These are phyloP conservation scores for Eupithecia inturbata DNA, from an alignment of 2,888 invertebrate species.

Conservation along the genomic window DNA sequence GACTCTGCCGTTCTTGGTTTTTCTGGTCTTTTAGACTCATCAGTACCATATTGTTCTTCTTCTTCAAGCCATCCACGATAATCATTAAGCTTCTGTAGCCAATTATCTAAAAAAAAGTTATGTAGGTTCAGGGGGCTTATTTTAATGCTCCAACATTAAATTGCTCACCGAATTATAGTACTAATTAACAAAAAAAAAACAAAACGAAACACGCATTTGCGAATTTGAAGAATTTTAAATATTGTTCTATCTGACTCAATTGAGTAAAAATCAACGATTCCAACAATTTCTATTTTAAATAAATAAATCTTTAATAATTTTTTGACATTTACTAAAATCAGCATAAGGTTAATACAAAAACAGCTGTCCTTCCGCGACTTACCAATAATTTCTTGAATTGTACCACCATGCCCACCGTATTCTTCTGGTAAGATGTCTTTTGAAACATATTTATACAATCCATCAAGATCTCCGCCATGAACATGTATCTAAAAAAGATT, in stretches of 20 bases:
- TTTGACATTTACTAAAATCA: background rate
- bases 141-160: too few relatives aligned
- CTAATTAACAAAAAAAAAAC: too few relatives aligned
- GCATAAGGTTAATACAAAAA: background rate
- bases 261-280: too few relatives aligned
- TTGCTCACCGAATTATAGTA: too few relatives aligned
- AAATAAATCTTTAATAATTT: too few relatives aligned
- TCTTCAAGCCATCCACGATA: conserved; percentile 78
- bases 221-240: too few relatives aligned
- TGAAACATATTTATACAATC: conserved; percentile 82
- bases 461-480: conserved; percentile 63
- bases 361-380: conserved; percentile 20
- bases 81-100: conserved; percentile 69
- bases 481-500: conserved; percentile 31
- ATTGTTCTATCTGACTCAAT: too few relatives aligned
- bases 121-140: background rate
- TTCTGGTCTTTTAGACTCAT: conserved; percentile 73
- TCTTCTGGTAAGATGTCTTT: conserved; percentile 84
- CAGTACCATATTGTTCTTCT: conserved; percentile 74
- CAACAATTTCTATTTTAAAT: too few relatives aligned
- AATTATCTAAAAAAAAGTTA: conserved; percentile 50
- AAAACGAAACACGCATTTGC: too few relatives aligned
- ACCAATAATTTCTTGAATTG: conserved; percentile 78
- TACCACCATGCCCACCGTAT: conserved; percentile 85
- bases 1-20: conserved; percentile 74